A percentile compares a stretch with the other conserved stretches of the same genome.
Conservation (phyloP, 2,888 invertebrate genomes). For the Camptogramma bilineatum region DNA sequence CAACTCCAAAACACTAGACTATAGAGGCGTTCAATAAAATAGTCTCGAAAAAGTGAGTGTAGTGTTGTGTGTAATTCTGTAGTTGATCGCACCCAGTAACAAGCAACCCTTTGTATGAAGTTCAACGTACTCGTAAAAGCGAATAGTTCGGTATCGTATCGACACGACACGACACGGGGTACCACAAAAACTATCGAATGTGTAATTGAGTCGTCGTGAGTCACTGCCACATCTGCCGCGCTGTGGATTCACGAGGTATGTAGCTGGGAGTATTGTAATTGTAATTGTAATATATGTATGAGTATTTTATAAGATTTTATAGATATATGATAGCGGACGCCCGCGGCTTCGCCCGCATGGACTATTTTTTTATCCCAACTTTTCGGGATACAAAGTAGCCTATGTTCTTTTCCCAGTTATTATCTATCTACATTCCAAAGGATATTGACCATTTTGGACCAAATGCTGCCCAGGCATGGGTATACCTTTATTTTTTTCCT, state of each 20-base stretch:
- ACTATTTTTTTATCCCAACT: too few relatives aligned
- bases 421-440: too few relatives aligned
- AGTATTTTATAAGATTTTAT: too few relatives aligned
- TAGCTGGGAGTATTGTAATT: conserved; percentile 32
- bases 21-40: not conserved
- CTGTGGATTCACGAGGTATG: conserved; percentile 58
- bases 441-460: too few relatives aligned
- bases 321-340: too few relatives aligned
- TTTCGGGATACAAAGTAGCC: too few relatives aligned
- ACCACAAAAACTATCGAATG: conserved; percentile 80
- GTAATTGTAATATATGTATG: too few relatives aligned
- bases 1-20: not conserved
- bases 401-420: too few relatives aligned
- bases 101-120: conserved; percentile 48
- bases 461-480: too few relatives aligned
- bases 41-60: not conserved
- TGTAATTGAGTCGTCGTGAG: conserved; percentile 84
- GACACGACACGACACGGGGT: conserved; percentile 48
- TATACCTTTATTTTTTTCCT: too few relatives aligned
- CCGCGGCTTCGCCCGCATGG: too few relatives aligned
- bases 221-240: conserved; percentile 81
- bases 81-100: conserved; percentile 31
- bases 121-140: conserved; percentile 58
- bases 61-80: not conserved
- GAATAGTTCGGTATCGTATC: conserved; percentile 45